phyloP scores from a whole-genome alignment of 2,888 invertebrate species.

The Uropetala carovei region DNA sequence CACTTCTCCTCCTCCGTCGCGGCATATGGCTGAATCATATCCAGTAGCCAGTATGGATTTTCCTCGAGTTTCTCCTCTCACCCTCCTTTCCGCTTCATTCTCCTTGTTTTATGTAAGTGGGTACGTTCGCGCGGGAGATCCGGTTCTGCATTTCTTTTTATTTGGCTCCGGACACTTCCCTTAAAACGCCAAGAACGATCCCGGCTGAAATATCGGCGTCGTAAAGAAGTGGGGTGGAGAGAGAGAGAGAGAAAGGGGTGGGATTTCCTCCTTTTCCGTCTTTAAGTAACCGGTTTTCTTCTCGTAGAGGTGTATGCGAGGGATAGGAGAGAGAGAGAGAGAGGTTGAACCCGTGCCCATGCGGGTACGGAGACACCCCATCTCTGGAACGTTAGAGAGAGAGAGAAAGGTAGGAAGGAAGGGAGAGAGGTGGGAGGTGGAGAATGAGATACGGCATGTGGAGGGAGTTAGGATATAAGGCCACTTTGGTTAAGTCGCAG shows the following conservation, averaged over 20 bases:
- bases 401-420: no score
- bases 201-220: no score
- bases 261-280: background rate
- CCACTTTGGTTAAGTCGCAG: no score
- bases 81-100: background rate
- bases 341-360: slow-evolving; percentile 24
- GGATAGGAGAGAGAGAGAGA: background rate
- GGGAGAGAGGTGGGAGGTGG: no score
- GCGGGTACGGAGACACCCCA: background rate
- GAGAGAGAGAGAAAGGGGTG: background rate
- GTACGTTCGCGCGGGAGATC: background rate
- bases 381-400: background rate
- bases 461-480: no score
- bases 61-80: background rate
- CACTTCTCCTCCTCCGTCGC: background rate
- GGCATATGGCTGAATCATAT: background rate
- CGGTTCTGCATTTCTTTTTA: background rate
- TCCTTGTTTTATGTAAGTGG: background rate
- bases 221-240: no score
- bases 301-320: no score
- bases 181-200: no score
- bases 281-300: background rate
- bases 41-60: slow-evolving; percentile 12
- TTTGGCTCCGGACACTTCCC: background rate
- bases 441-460: no score